Evolutionary conservation across 2,888 invertebrate genomes (phyloP).

Genomic region (Aphidius colemani): DNA sequence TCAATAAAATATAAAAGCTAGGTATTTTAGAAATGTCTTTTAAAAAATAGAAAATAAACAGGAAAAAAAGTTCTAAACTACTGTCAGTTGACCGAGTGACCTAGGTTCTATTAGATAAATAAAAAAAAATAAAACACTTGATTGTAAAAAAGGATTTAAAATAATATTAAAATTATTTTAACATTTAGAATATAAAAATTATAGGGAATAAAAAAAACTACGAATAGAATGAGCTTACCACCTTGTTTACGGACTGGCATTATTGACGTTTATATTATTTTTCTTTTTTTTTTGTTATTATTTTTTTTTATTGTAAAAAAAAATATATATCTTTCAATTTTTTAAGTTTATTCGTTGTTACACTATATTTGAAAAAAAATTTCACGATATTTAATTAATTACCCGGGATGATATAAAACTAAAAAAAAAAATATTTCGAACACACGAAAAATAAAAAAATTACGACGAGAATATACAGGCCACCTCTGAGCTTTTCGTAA

Average conservation of each 20-base stretch:
- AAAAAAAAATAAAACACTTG: constrained; percentile 13
- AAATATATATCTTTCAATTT: no score
- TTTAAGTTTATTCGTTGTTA: no score
- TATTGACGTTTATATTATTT: constrained; percentile 40
- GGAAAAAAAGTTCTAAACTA: background rate
- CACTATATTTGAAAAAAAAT: no score
- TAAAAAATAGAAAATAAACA: background rate
- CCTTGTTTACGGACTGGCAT: constrained; percentile 81
- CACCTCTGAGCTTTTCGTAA: no score
- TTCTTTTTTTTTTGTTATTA: no score
- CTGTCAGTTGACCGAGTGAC: constrained; percentile 34
- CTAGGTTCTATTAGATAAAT: constrained; percentile 15
- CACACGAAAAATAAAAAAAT: constrained; percentile 28
- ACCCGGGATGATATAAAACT: background rate
- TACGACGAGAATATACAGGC: no score
- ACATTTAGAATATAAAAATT: constrained; percentile 9
- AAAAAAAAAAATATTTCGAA: constrained; percentile 30
- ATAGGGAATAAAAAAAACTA: constrained; percentile 12
- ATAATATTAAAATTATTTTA: no score
- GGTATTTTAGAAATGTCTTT: background rate
- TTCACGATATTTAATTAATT: background rate
- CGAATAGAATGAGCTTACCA: constrained; percentile 59
- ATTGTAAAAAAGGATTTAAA: background rate
- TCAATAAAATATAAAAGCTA: background rate
- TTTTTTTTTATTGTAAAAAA: no score